phyloP scores from a whole-genome alignment of 2,888 invertebrate genomes.

The Ichneumoninae sp. region DNA sequence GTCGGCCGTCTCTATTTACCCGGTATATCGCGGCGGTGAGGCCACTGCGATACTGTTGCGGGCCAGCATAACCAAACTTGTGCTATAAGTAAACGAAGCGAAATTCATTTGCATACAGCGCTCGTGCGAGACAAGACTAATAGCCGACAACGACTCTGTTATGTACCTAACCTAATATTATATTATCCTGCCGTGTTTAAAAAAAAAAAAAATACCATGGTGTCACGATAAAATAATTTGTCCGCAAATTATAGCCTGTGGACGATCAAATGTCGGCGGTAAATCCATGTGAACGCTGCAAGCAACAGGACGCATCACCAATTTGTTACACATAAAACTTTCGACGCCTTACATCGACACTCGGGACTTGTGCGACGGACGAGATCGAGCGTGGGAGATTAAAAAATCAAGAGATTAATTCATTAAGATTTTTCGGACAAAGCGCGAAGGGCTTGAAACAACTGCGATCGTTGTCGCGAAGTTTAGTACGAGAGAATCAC shows the following conservation, averaged over 20 bases:
- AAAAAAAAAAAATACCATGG: constrained; percentile 1
- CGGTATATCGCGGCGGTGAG: background rate
- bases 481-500: background rate
- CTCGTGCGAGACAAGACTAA: background rate
- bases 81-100: background rate
- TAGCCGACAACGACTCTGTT: background rate
- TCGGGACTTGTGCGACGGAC: background rate
- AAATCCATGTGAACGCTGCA: background rate
- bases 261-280: background rate
- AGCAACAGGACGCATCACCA: constrained; percentile 2
- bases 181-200: background rate
- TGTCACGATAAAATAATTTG: background rate
- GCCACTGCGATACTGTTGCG: background rate
- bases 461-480: background rate
- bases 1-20: constrained; percentile 4
- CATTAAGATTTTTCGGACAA: background rate
- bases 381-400: background rate
- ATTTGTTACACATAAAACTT: constrained; percentile 7
- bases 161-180: background rate
- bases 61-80: background rate
- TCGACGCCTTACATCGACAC: background rate
- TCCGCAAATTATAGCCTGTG: background rate
- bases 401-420: background rate
- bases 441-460: background rate
- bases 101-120: background rate